phyloP scores from a whole-genome alignment of 1,140 invertebrate species.

The Atta texana region DNA sequence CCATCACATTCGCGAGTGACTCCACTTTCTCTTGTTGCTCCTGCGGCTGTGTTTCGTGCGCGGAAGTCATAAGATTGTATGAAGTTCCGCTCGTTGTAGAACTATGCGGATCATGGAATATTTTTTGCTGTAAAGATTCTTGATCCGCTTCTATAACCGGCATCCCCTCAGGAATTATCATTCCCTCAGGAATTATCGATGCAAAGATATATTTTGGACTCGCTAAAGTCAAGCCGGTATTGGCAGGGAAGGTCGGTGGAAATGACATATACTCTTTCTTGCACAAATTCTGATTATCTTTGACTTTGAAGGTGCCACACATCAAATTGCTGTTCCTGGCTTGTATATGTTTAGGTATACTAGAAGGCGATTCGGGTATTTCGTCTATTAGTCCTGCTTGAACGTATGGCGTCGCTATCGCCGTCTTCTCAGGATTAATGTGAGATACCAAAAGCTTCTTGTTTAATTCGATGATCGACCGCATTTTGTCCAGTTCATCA shows the following conservation, averaged over 20 bases:
- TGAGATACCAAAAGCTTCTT: conserved; percentile 37
- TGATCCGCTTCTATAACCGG: neutral
- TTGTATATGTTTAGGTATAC: conserved; percentile 15
- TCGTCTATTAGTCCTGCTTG: conserved; percentile 77
- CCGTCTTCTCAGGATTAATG: conserved; percentile 46
- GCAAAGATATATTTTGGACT: conserved; percentile 80
- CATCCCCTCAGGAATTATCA: conserved; percentile 74
- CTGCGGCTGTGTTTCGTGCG: conserved; percentile 77
- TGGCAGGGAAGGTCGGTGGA: conserved; percentile 28
- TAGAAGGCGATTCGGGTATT: conserved; percentile 64
- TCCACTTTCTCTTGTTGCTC: conserved; percentile 63
- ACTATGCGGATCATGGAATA: neutral
- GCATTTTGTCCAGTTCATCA: conserved; percentile 63
- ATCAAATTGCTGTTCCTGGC: conserved; percentile 11
- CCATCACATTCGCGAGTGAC: neutral
- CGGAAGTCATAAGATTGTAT: conserved; percentile 67
- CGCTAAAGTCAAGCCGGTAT: conserved; percentile 23
- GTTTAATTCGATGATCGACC: neutral
- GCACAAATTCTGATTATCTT: conserved; percentile 5
- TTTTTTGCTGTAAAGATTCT: conserved; percentile 52
- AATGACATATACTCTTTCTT: conserved; percentile 18
- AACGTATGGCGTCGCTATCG: conserved; percentile 77
- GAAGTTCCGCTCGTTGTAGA: conserved; percentile 14
- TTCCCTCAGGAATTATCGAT: conserved; percentile 75
- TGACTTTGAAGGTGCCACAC: conserved; percentile 17